Evolutionary conservation across 2,888 invertebrate species (phyloP), one percentile per base, ranked within the genome.

Genomic region (Spisula subtruncata): DNA sequence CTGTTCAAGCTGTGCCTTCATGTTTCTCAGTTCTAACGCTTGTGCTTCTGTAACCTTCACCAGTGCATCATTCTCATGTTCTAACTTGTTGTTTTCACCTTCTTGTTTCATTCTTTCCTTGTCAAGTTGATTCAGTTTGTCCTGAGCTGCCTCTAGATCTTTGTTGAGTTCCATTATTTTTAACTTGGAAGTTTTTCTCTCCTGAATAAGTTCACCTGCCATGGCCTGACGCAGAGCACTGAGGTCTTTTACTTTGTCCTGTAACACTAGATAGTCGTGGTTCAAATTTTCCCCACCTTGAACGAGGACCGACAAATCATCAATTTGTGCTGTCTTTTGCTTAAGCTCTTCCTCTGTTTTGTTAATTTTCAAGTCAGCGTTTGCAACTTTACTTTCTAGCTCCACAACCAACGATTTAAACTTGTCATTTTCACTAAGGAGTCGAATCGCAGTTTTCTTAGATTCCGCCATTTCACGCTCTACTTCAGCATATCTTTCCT

Each of bases 1-100:
- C 81, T 92, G 90, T 41, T 92, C 92, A 29, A 91, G 79, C 41
- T 91, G 91, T 25, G 90, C 71, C 83, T 90, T 89, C 87, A 92
- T 88, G 80, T 92, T 92, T 48, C 90, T 82, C 0, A 92, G 88
- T 35, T 92, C 92, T 41, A 92, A 71, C 12, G 90, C 85, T 46
- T 92, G 92, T 16, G 91, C 88, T 60, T 92, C 92, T 29, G 83
- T 82, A 0, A 91, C 89, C 35, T 92, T 92, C 18, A 85, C 81
- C 10, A 90, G 83, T 2, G 82, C 80, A 6, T 88, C 88, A 81
- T 92, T 86, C 83, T 92, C 92, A 56, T 88, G 81, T 80, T 91
- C 90, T n/a, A 91, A 60, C 14, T 56, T 81, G 41, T 86, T 82
- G 25, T 81, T 75, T n/a, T 91, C 89, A 51, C 87, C 80, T 48